Evolutionary conservation across 2,888 invertebrate genomes (phyloP), one percentile per base, ranked within the genome.

Genomic region (Drosophila antonietae): DNA sequence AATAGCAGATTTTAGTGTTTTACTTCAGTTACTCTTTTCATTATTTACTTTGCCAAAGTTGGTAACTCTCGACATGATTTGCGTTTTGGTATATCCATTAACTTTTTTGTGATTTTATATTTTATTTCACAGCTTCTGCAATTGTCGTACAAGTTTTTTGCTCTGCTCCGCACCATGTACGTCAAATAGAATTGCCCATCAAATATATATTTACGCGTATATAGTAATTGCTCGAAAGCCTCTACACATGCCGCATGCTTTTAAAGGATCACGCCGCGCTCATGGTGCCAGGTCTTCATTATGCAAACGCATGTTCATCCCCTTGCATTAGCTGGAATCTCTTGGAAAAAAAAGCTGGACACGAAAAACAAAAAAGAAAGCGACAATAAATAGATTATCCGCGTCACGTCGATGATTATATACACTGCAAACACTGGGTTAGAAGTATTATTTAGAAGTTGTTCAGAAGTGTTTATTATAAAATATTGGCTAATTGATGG

Each of bases 141-240:
- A 57, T 62, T 91, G n/a, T 91, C 92, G 6, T 91, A 91, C 66
- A 90, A 91, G 67, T 92, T 91, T 68, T 92, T 91, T 68, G 90
- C 91, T 1, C 59, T 92, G 12, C 65, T 92, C 5, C 82, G 90
- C 3, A 91, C 91, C 1, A 90, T 92, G 83, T 92, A 91, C 62
- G 60, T 63, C 49, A 65, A 59, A 33, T 87, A 80, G 68, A 64
- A 18, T 7, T 37, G 49, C 3, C n/a, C 35, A 33, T 41, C 18
- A 44, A 56, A 46, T 52, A 14, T 60, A 28, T 37, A 20, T 23
- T 18, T 18, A 18, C 12, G 37, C 18, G 9, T 31, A 15, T 51
- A 37, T 18, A 41, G n/a, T 28, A 23, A 52, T 60, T 60, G 37
- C 66, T 33, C 47, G 14, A 71, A 74, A 64, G 52, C 57, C 49